Evolutionary conservation across 2,888 invertebrate genomes (phyloP).

Genomic region (Nomada hirtipes): DNA sequence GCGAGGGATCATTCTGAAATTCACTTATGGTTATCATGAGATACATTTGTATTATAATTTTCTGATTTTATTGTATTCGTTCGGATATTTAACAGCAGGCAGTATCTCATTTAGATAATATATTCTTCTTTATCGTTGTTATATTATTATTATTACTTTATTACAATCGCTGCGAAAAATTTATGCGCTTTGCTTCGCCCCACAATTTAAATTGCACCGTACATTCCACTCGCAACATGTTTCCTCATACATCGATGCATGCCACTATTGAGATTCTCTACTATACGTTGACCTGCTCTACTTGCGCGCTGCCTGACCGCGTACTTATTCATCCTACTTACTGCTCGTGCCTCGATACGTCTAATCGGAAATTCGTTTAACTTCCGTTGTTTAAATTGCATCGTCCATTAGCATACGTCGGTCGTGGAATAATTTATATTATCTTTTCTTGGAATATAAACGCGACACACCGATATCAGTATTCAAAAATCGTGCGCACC

Average conservation of each 20-base stretch:
- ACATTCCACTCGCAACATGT: too few relatives aligned
- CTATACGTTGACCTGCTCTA: constrained; percentile 9
- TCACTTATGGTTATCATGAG: constrained; percentile 17
- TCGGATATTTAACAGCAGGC: too few relatives aligned
- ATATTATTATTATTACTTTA: not conserved
- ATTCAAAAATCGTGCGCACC: not conserved
- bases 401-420: not conserved
- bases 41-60: not conserved
- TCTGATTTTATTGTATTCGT: too few relatives aligned
- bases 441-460: not conserved
- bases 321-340: not conserved
- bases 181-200: not conserved
- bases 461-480: not conserved
- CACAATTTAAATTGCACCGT: not conserved
- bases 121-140: too few relatives aligned
- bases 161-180: not conserved
- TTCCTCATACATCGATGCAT: not conserved
- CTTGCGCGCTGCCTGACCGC: not conserved
- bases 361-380: constrained; percentile 17
- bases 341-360: not conserved
- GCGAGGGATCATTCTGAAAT: not conserved
- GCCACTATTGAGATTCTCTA: too few relatives aligned
- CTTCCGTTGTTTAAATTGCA: not conserved
- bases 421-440: not conserved
- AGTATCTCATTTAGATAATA: too few relatives aligned